Evolutionary conservation across 2,113 vertebrate species (phyloP), one percentile per base, ranked within the genome.

Genomic region (Melanerpes formicivorus): DNA sequence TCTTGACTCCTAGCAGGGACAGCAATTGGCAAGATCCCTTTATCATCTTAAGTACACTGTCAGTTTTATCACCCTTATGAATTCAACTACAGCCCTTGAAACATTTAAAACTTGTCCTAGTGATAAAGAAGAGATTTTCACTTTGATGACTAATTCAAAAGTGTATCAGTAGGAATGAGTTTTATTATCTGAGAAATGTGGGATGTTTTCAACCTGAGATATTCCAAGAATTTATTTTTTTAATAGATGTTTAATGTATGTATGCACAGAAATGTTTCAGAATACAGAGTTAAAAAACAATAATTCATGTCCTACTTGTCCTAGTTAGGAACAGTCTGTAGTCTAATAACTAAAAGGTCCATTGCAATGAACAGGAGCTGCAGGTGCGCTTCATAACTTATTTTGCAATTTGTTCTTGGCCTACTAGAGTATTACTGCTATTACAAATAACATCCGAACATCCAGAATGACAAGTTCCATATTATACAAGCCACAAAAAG

Each of bases 1-100:
- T 93, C 67, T 70, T 54, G 19, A 90, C 72, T 93, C 72, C 29
- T 83, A 90, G 32, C 58, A 93, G 27, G 72, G 60, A 85, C 3
- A 83, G 62, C 26, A 81, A 64, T 60, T 85, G 76, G 82, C 76
- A 87, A 90, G 64, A 59, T 55, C 93, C 18, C 12, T 73, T 67
- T 84, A 76, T 81, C 44, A 81, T 84, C 63, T 77, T 75, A 91
- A 93, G 48, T 65, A 84, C 15, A 46, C 71, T 84, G 89, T 72
- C 84, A 93, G 29, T 92, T 95, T 94, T 76, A 92, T 83, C 73
- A 93, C 82, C 60, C 73, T 77, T 71, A 83, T 85, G 84, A 87
- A 93, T 83, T 95, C 54, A 83, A 21, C 18, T 32, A 4, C 27
- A 87, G 52, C 23, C 21, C 65, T 93, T 84, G 74, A 93, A 87